Base-by-base conservation (phyloP, 2,797 vertebrate genomes). In the Anguilla pacifica region DNA sequence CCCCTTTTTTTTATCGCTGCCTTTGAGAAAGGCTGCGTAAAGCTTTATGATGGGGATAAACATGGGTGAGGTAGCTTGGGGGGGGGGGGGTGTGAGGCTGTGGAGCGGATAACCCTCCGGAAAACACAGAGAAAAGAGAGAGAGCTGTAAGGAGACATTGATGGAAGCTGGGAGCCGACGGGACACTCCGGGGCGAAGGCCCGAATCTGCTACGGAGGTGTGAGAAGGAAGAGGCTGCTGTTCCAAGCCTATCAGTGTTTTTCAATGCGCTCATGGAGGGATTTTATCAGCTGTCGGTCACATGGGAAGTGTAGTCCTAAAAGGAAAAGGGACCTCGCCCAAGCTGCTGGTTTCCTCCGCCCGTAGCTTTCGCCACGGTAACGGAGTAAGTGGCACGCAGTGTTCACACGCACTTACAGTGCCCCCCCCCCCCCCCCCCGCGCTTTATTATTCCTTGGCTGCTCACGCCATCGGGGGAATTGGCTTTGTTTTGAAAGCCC, bases 201-300 rank as follows among this genome's bases (percentile, higher is more conserved):
- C 91, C 88, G 91, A 87, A 91, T 94, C 91, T 91, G 92, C 82
- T 87, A 92, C 92, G 92, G 92, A 90, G 88, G 86, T 15, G 74
- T 90, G 86, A 90, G 91, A 91, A 88, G 93, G 94, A 91, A 89
- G 88, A 84, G 92, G 85, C 93, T 90, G 87, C 87, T 92, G 72
- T 94, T 94, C 90, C 90, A 91, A 92, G 92, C 86, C 83, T 88
- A 88, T 92, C 93, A 55, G 25, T 86, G 13, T 85, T 90, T 61
- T 91, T 91, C 94, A 90, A 92, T 90, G 89, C 91, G 91, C 90
- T 88, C 53, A 83, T 35, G 17, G 43, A 51, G 28, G 81, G 94
- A 94, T 94, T 94, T 92, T 94, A 90, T 93, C 89, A 90, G 92
- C 92, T 89, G 88, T 92, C 89, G 90, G 83, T 43, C 88, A 87